A percentile compares a stretch with the other conserved stretches of the same genome.
Evolutionary conservation across 2,797 vertebrate genomes (phyloP).

Genomic region (Loriculus beryllinus): DNA sequence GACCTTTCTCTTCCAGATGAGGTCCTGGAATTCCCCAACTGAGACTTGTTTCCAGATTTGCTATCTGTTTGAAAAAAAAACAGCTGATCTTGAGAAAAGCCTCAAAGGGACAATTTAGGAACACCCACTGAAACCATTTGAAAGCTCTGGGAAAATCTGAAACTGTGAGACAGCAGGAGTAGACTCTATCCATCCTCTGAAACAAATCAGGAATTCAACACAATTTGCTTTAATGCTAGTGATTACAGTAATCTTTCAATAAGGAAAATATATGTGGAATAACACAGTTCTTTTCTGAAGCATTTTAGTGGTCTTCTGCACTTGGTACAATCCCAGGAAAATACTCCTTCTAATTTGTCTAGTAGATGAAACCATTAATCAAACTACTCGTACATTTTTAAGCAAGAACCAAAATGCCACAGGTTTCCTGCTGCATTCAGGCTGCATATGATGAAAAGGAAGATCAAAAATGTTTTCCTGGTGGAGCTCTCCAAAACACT

Average conservation of each 20-base stretch:
- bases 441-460: neutral
- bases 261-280: neutral
- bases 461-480: conserved; percentile 21
- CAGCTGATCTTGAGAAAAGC: neutral
- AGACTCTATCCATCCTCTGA: neutral
- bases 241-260: neutral
- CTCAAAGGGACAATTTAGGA: neutral
- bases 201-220: neutral
- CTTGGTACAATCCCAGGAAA: neutral
- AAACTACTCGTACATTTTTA: conserved; percentile 32
- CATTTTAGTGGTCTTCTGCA: neutral
- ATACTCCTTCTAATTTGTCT: neutral
- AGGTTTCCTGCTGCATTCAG: conserved; percentile 23
- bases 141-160: neutral
- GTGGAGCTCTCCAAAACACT: neutral
- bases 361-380: conserved; percentile 24
- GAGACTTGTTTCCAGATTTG: neutral
- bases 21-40: neutral
- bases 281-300: neutral
- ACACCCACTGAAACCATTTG: neutral
- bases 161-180: neutral
- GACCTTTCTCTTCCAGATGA: neutral
- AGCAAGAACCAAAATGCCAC: neutral
- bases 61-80: neutral
- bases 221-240: neutral